Conservation (phyloP, 2,797 vertebrate species). For the Anisognathus igniventris region DNA sequence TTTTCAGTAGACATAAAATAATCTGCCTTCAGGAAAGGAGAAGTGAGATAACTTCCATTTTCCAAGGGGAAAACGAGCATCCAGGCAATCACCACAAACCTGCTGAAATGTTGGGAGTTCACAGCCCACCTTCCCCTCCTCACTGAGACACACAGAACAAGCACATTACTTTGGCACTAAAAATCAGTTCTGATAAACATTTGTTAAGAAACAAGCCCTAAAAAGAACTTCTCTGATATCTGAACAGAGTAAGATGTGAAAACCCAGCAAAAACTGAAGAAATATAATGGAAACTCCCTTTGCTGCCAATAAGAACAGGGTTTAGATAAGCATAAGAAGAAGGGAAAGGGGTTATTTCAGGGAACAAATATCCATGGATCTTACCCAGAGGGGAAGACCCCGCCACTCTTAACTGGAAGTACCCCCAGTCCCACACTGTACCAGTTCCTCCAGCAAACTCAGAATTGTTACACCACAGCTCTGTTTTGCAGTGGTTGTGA, state of each 20-base stretch:
- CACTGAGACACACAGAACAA: not conserved
- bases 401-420: not conserved
- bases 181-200: not conserved
- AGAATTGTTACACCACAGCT: not conserved
- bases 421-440: not conserved
- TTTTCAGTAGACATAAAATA: not conserved
- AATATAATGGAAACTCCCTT: not conserved
- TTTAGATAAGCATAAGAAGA: not conserved
- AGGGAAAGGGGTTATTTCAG: not conserved
- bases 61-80: not conserved
- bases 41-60: not conserved
- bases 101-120: not conserved
- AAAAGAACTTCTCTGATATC: not conserved
- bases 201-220: not conserved
- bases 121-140: not conserved
- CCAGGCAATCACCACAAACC: not conserved
- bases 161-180: not conserved
- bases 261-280: not conserved
- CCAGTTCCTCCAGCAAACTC: not conserved
- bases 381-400: not conserved
- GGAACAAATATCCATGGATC: not conserved
- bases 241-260: not conserved
- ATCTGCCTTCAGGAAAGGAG: not conserved
- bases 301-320: not conserved
- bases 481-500: not conserved